A percentile compares a stretch with the other conserved stretches of the same genome.
phyloP scores from a whole-genome alignment of 2,113 vertebrate species.

The Stictonetta naevosa region DNA sequence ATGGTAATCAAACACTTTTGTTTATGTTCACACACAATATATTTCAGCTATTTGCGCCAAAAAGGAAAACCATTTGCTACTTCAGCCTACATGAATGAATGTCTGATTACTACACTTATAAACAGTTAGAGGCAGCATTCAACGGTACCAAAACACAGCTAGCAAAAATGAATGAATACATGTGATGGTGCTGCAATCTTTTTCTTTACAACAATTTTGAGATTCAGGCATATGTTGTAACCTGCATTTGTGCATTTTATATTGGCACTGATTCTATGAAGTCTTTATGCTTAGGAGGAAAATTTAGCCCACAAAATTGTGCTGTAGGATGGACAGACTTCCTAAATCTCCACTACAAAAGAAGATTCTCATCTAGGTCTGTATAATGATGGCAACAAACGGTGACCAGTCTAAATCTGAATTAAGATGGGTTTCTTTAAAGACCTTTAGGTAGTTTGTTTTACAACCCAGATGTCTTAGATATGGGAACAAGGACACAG shows the following conservation, averaged over 20 bases:
- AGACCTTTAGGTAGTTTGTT: neutral
- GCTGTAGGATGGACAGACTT: neutral
- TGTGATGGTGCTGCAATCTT: slow-evolving; percentile 34
- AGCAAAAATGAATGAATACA: slow-evolving; percentile 28
- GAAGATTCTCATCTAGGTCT: neutral
- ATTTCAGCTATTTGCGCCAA: slow-evolving; percentile 17
- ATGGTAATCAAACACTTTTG: slow-evolving; percentile 66
- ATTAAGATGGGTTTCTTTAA: neutral
- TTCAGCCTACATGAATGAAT: slow-evolving; percentile 25
- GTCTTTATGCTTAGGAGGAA: neutral
- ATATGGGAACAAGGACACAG: neutral
- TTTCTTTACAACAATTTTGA: slow-evolving; percentile 28
- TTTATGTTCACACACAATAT: slow-evolving; percentile 34
- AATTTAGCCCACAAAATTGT: neutral
- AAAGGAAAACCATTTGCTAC: slow-evolving; percentile 17
- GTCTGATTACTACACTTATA: slow-evolving; percentile 49
- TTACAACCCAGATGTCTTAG: neutral
- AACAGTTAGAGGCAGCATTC: neutral
- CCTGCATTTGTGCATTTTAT: slow-evolving; percentile 7
- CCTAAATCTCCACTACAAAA: neutral
- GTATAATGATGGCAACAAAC: neutral
- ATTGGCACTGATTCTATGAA: neutral
- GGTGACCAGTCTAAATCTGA: neutral
- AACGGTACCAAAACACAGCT: slow-evolving; percentile 24
- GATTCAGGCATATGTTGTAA: slow-evolving; percentile 11